phyloP scores from a whole-genome alignment of 2,113 vertebrate genomes.

The Gallinago media region DNA sequence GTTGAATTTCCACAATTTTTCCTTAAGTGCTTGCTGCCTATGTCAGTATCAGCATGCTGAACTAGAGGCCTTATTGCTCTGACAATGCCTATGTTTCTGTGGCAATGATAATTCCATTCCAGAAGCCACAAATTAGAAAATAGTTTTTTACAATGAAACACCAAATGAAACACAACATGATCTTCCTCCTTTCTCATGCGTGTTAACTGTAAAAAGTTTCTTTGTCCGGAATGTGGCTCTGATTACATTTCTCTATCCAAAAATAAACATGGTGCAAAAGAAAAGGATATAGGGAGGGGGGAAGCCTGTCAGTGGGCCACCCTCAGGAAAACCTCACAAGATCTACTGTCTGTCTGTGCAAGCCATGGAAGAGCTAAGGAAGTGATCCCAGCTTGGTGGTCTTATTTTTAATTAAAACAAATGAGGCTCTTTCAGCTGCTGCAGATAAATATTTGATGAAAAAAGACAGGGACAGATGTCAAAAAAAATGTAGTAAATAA shows the following conservation, averaged over 20 bases:
- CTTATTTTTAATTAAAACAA: constrained; percentile 83
- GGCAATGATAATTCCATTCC: not conserved
- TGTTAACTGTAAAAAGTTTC: constrained; percentile 43
- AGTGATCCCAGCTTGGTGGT: constrained; percentile 81
- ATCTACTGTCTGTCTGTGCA: constrained; percentile 34
- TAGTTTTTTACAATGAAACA: not conserved
- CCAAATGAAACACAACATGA: not conserved
- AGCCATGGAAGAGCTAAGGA: constrained; percentile 52
- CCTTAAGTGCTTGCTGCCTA: not conserved
- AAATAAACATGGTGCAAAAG: constrained; percentile 63
- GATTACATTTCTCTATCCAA: constrained; percentile 59
- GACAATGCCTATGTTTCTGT: not conserved
- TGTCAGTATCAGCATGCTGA: not conserved
- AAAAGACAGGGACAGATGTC: constrained; percentile 65
- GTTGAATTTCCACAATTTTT: not conserved
- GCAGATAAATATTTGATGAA: constrained; percentile 74
- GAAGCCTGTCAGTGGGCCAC: constrained; percentile 38
- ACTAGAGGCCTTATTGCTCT: not conserved
- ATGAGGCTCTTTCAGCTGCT: constrained; percentile 65
- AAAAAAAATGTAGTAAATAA: constrained; percentile 17
- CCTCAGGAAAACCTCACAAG: constrained; percentile 49
- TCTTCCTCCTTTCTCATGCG: constrained; percentile 27
- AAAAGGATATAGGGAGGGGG: constrained; percentile 22
- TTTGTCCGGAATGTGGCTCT: constrained; percentile 2
- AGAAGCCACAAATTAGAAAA: constrained; percentile 1